Evolutionary conservation across 2,888 invertebrate genomes (phyloP).

Genomic region (Tinea pellionella): DNA sequence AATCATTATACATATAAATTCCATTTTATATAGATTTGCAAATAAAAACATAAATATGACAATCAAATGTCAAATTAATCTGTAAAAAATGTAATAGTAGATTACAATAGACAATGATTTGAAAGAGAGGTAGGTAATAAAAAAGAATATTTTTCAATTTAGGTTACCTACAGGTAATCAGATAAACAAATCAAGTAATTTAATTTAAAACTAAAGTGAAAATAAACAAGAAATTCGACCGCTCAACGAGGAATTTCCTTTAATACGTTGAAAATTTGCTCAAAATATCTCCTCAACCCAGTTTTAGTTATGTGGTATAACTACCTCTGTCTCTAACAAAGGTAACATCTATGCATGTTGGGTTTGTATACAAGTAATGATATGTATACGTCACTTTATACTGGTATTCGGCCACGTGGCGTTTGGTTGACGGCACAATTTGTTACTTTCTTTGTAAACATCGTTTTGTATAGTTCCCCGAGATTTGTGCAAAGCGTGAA

Average conservation of each 20-base stretch:
- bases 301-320: neutral
- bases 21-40: no score
- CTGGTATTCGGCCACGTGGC: conserved; percentile 30
- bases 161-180: no score
- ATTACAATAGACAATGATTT: no score
- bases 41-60: no score
- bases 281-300: neutral
- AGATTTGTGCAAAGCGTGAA: conserved; percentile 56
- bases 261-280: neutral
- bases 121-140: no score
- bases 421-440: conserved; percentile 53
- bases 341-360: neutral
- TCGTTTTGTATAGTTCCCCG: conserved; percentile 36
- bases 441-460: conserved; percentile 61
- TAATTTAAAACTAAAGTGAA: neutral
- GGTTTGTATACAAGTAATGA: neutral
- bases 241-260: neutral
- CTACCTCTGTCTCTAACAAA: conserved; percentile 2
- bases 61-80: no score
- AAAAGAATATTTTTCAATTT: no score
- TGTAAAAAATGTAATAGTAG: no score
- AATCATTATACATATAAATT: no score
- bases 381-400: neutral
- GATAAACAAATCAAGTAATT: neutral
- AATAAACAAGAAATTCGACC: neutral